Conservation (phyloP, 2,888 invertebrate genomes). For the Clusia tigrina region DNA sequence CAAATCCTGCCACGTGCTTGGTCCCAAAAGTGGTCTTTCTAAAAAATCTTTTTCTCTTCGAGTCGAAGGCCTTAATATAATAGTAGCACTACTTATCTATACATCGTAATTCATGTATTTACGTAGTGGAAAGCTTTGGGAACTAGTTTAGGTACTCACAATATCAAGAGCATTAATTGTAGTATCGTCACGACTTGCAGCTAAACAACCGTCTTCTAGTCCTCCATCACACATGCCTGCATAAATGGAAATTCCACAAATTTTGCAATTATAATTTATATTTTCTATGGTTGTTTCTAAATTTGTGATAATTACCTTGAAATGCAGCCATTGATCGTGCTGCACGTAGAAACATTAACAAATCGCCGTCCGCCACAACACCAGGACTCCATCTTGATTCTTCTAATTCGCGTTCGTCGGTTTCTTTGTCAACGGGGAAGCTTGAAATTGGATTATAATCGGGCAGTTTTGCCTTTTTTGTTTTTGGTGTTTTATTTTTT, state of each 20-base stretch:
- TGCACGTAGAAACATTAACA: slow-evolving; percentile 96
- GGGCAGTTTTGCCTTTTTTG: slow-evolving; percentile 65
- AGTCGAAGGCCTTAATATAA: too few relatives aligned
- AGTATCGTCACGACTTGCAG: slow-evolving; percentile 96
- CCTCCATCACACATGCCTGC: slow-evolving; percentile 97
- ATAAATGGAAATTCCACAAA: slow-evolving; percentile 17
- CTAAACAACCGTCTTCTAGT: slow-evolving; percentile 95
- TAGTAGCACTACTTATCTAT: too few relatives aligned
- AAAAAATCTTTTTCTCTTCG: too few relatives aligned
- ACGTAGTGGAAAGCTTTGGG: too few relatives aligned
- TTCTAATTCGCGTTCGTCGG: slow-evolving; percentile 70
- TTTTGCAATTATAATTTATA: slow-evolving; percentile 35
- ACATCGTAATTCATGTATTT: too few relatives aligned
- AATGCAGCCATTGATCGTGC: slow-evolving; percentile 98
- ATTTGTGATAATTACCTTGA: slow-evolving; percentile 67
- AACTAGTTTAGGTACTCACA: slow-evolving; percentile 68
- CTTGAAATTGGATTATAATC: slow-evolving; percentile 67
- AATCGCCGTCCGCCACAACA: slow-evolving; percentile 90
- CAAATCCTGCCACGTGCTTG: too few relatives aligned
- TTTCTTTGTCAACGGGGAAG: slow-evolving; percentile 66
- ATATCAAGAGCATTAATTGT: slow-evolving; percentile 97
- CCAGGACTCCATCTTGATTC: slow-evolving; percentile 95
- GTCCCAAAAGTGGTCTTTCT: too few relatives aligned
- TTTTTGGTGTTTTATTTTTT: too few relatives aligned
- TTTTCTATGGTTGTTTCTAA: slow-evolving; percentile 34